Evolutionary conservation across 2,797 vertebrate species (phyloP).

Genomic region (Masticophis lateralis): DNA sequence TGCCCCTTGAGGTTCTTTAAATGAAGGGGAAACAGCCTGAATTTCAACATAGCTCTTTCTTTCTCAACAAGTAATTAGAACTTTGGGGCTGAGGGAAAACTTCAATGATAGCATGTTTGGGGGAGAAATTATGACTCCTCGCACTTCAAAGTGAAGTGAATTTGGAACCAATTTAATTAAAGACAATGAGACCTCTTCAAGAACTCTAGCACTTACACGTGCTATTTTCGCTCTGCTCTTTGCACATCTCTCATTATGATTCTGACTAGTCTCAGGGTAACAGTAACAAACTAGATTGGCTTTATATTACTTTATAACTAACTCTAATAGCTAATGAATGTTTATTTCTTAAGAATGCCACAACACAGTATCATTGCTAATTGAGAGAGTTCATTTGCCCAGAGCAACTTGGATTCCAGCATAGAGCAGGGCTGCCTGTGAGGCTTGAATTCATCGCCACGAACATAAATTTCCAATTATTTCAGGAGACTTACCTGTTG

Average conservation of each 20-base stretch:
- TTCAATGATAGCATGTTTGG: conserved; percentile 1
- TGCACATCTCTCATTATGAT: conserved; percentile 38
- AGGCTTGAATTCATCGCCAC: background rate
- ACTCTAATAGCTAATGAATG: conserved; percentile 23
- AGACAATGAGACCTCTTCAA: conserved; percentile 36
- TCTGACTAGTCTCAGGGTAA: conserved; percentile 32
- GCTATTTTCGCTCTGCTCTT: conserved; percentile 28
- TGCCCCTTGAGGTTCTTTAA: conserved; percentile 23
- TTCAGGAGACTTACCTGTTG: background rate
- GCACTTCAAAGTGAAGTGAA: conserved; percentile 32
- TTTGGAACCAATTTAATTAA: conserved; percentile 52
- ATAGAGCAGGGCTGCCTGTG: background rate
- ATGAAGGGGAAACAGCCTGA: conserved; percentile 24
- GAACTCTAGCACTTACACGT: conserved; percentile 29
- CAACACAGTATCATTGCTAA: conserved; percentile 31
- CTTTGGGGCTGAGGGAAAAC: conserved; percentile 26
- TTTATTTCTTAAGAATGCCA: conserved; percentile 28
- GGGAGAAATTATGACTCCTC: conserved; percentile 26
- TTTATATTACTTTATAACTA: conserved; percentile 23
- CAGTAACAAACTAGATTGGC: conserved; percentile 37
- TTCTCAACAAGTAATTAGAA: conserved; percentile 48
- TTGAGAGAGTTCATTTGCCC: background rate
- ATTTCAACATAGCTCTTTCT: conserved; percentile 37
- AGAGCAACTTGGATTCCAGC: background rate
- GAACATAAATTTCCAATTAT: background rate